Percentiles rank a stretch among this genome's conserved stretches.
Conservation (phyloP, 2,113 vertebrate genomes). For the Rhinogobius similis region DNA sequence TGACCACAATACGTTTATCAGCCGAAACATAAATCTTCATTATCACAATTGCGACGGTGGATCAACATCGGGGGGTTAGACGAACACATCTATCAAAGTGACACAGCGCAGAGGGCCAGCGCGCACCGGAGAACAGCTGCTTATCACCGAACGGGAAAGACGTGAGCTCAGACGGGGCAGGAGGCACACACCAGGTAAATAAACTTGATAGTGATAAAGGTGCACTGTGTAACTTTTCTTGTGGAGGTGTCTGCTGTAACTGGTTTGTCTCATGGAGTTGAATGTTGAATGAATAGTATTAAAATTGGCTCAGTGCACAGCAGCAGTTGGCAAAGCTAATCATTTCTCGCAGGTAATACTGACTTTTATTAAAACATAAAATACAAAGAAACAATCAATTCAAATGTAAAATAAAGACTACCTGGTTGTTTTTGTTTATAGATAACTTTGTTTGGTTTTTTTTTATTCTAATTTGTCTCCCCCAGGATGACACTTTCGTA, state of each 20-base stretch:
- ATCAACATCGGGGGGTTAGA: slow-evolving; percentile 35
- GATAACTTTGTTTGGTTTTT: too few relatives aligned
- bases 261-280: background rate
- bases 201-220: background rate
- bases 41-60: slow-evolving; percentile 2
- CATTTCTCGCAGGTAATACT: too few relatives aligned
- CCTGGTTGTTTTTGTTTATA: too few relatives aligned
- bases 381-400: too few relatives aligned
- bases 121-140: background rate
- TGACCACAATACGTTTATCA: slow-evolving; percentile 1
- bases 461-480: too few relatives aligned
- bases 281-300: too few relatives aligned
- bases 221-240: background rate
- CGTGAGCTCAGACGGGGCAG: background rate
- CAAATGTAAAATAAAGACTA: too few relatives aligned
- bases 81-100: slow-evolving; percentile 18
- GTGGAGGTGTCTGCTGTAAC: background rate
- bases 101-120: slow-evolving; percentile 15
- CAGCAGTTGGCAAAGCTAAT: too few relatives aligned
- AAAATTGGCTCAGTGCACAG: too few relatives aligned
- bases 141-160: slow-evolving; percentile 29
- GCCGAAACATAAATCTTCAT: slow-evolving; percentile 26
- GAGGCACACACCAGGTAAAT: background rate
- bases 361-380: too few relatives aligned
- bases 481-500: too few relatives aligned